These are phyloP conservation scores for Potorous gilbertii DNA, from an alignment of 2,797 vertebrate genomes.

Conservation along the genomic window DNA sequence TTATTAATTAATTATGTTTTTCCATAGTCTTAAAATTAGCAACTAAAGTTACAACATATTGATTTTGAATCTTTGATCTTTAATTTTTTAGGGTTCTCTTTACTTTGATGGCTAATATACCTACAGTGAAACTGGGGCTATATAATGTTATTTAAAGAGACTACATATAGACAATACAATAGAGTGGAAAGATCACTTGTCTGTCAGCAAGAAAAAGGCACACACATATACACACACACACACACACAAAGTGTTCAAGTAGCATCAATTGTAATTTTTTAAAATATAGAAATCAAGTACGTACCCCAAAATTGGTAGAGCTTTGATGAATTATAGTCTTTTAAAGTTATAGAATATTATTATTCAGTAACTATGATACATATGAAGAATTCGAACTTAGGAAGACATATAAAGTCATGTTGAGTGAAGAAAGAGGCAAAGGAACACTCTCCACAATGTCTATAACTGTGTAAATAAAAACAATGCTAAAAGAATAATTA, in stretches of 20 bases:
- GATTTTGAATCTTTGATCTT: constrained; percentile 14
- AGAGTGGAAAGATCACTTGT: not conserved
- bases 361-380: not conserved
- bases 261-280: not conserved
- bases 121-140: not conserved
- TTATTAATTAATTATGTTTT: not conserved
- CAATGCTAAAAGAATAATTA: not conserved
- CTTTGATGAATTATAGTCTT: not conserved
- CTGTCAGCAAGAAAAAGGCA: not conserved
- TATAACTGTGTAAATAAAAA: not conserved
- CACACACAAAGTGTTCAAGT: not conserved
- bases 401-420: not conserved
- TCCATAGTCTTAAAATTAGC: constrained; percentile 30
- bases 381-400: not conserved
- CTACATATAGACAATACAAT: not conserved
- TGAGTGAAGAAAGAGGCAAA: not conserved
- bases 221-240: not conserved
- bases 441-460: not conserved
- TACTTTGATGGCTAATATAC: not conserved
- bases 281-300: not conserved
- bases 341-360: not conserved
- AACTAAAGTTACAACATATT: constrained; percentile 24
- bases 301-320: not conserved
- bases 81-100: not conserved
- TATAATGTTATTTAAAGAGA: constrained; percentile 9